Conservation (phyloP, 2,888 invertebrate genomes). For the Machimus atricapillus region DNA sequence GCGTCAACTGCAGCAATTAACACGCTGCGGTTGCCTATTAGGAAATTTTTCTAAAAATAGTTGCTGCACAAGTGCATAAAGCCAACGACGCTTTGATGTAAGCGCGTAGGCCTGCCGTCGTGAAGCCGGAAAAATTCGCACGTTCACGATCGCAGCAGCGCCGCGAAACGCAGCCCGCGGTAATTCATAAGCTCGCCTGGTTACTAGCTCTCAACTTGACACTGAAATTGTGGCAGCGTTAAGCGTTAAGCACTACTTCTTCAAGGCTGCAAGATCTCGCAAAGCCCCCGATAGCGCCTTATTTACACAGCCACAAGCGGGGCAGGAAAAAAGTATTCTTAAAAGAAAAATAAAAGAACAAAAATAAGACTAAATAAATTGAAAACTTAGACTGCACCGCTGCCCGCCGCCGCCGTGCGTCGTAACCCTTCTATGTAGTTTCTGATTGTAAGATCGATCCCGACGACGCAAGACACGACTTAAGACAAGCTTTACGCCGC, state of each 20-base stretch:
- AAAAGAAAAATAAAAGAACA: not conserved
- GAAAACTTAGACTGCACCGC: not conserved
- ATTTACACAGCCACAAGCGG: not conserved
- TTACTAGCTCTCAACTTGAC: conserved; percentile 29
- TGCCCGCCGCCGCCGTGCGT: not conserved
- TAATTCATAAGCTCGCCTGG: not conserved
- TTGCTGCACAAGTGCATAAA: not conserved
- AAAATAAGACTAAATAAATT: not conserved
- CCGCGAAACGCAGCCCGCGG: not conserved
- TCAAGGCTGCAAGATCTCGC: conserved; percentile 2
- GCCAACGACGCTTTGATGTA: not conserved
- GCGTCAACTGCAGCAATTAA: not conserved
- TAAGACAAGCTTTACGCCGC: not conserved
- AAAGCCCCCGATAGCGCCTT: not conserved
- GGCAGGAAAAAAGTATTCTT: not conserved
- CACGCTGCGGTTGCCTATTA: not conserved
- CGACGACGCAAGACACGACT: not conserved
- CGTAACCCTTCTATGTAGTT: too few species aligned
- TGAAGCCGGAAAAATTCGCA: not conserved
- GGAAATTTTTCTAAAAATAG: not conserved
- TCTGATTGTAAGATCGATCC: not conserved
- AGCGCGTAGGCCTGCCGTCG: not conserved
- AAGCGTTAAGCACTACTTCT: not conserved
- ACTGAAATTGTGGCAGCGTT: conserved; percentile 1
- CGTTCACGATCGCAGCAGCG: not conserved